A percentile compares a stretch with the other conserved stretches of the same genome.
Conservation (phyloP, 2,797 vertebrate species). For the Epinephelus awoara region DNA sequence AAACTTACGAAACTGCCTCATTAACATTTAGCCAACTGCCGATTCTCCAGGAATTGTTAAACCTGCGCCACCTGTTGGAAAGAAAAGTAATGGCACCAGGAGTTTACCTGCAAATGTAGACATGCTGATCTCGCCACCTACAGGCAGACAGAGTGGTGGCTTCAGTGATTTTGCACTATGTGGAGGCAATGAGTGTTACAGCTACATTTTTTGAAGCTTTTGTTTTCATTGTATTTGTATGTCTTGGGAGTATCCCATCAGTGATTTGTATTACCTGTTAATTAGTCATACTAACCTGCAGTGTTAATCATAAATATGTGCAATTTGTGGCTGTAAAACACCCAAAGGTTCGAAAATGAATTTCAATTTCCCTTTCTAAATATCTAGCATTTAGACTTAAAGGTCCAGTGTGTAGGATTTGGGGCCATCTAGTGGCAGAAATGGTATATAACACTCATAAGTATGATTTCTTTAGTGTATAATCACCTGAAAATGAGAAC, state of each 20-base stretch:
- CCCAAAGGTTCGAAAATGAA: too few relatives aligned
- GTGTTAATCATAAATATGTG: not conserved
- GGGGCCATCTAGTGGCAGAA: too few relatives aligned
- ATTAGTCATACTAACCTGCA: not conserved
- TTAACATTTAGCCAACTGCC: slow-evolving; percentile 43
- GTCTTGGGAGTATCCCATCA: slow-evolving; percentile 1
- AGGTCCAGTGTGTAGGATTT: too few relatives aligned
- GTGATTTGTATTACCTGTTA: not conserved
- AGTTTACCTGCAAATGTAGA: slow-evolving; percentile 14
- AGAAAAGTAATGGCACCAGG: slow-evolving; percentile 18
- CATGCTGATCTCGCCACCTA: slow-evolving; percentile 1
- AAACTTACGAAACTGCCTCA: slow-evolving; percentile 29
- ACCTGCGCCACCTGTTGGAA: slow-evolving; percentile 18
- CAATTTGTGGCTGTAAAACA: not conserved
- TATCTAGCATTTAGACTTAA: too few relatives aligned
- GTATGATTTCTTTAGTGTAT: too few relatives aligned
- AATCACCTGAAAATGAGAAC: too few relatives aligned
- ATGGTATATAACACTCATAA: too few relatives aligned
- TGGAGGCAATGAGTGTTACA: slow-evolving; percentile 12
- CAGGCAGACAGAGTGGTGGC: slow-evolving; percentile 16
- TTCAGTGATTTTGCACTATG: slow-evolving; percentile 14
- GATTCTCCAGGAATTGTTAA: slow-evolving; percentile 20
- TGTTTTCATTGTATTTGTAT: not conserved
- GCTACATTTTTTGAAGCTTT: not conserved
- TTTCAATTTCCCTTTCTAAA: too few relatives aligned